Conservation (phyloP, 2,113 vertebrate species). For the Corvus moneduloides region DNA sequence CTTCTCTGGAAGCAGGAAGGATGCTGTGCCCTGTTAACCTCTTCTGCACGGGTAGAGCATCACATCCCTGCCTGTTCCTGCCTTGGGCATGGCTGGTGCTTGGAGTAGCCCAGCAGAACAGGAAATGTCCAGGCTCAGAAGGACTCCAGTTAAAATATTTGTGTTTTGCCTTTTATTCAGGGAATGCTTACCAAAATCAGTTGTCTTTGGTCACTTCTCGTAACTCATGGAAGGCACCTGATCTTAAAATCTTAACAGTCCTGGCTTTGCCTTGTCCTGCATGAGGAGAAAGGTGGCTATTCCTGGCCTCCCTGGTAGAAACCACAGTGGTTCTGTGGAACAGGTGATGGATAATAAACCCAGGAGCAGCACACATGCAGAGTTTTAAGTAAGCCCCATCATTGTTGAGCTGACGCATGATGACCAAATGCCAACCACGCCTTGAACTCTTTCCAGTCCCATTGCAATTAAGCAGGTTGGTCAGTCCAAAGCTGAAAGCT, state of each 20-base stretch:
- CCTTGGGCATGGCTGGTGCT: not conserved
- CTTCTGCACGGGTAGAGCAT: not conserved
- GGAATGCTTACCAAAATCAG: not conserved
- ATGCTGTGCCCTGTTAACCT: not conserved
- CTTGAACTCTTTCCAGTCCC: not conserved
- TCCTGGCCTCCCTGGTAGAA: not conserved
- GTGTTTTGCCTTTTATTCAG: not conserved
- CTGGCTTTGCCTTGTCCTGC: not conserved
- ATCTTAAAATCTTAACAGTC: not conserved
- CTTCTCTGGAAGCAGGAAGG: not conserved
- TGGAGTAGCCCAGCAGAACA: not conserved
- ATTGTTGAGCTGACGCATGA: not conserved
- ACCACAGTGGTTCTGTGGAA: not conserved
- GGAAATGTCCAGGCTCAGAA: not conserved
- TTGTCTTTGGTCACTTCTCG: not conserved
- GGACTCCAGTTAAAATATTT: not conserved
- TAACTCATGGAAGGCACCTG: not conserved
- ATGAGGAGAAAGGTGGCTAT: not conserved
- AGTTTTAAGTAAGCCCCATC: not conserved
- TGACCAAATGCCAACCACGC: not conserved
- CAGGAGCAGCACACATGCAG: not conserved
- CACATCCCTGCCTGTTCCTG: rapidly evolving
- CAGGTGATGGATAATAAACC: not conserved
- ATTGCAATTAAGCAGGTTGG: not conserved
- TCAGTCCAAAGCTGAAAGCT: not conserved